phyloP scores from a whole-genome alignment of 2,113 vertebrate genomes.

The Nothoprocta pentlandii region DNA sequence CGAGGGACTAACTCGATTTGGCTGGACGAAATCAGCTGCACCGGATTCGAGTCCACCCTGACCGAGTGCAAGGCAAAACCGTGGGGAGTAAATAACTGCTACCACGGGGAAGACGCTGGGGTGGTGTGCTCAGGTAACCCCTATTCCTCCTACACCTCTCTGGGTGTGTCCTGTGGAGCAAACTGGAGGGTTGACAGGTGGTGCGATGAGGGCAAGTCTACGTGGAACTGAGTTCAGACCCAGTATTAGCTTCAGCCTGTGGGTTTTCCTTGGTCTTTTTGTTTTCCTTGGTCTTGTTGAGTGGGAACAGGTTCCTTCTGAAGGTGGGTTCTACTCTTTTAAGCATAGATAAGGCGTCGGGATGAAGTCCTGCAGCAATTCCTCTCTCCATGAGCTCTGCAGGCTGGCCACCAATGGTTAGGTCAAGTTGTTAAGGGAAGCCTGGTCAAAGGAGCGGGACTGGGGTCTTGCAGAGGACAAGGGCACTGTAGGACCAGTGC shows the following conservation, averaged over 20 bases:
- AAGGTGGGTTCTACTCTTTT: background rate
- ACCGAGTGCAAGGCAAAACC: background rate
- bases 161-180: background rate
- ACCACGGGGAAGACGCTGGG: conserved; percentile 3
- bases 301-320: no score
- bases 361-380: background rate
- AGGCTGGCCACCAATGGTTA: background rate
- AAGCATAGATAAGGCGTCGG: rapidly evolving
- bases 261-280: no score
- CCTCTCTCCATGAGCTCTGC: background rate
- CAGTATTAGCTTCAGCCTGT: background rate
- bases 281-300: no score
- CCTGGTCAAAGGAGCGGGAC: rapidly evolving
- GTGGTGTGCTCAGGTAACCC: conserved; percentile 40
- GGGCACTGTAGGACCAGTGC: background rate
- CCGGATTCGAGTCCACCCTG: background rate
- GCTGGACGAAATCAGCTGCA: conserved; percentile 11
- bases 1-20: background rate
- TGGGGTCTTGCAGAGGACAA: background rate
- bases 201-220: background rate
- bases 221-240: background rate
- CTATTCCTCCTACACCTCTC: rapidly evolving
- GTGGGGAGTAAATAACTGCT: conserved; percentile 35
- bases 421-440: background rate
- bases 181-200: rapidly evolving